A percentile compares a stretch with the other conserved stretches of the same genome.
These are phyloP conservation scores for Pseudorhiza aurosa DNA, from an alignment of 30 jellyfish, hydroid and myxozoan species.

Conservation along the genomic window DNA sequence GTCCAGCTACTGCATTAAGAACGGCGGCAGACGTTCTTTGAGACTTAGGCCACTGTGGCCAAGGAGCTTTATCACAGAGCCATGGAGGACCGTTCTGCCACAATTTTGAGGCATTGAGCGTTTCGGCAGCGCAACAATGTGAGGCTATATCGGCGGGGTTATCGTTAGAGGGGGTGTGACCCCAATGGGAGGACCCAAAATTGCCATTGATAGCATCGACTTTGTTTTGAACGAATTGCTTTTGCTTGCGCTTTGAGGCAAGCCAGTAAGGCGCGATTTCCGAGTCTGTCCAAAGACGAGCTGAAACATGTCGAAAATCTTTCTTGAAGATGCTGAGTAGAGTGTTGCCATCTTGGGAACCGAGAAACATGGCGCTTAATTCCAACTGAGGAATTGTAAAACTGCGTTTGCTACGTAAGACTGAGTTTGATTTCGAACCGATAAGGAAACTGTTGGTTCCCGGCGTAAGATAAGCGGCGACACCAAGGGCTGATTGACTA, in stretches of 20 bases:
- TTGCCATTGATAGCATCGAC: slow-evolving; percentile 11
- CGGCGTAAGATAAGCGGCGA: slow-evolving; percentile 28
- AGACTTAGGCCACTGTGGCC: slow-evolving; percentile 50
- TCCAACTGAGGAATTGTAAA: slow-evolving; percentile 20
- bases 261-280: slow-evolving; percentile 35
- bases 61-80: slow-evolving; percentile 6
- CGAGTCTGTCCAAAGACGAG: slow-evolving; percentile 40
- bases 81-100: slow-evolving; percentile 31
- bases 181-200: slow-evolving; percentile 31
- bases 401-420: slow-evolving; percentile 6
- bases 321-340: not conserved
- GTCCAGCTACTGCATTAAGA: slow-evolving; percentile 25
- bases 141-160: slow-evolving; percentile 23
- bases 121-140: slow-evolving; percentile 18
- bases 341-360: slow-evolving; percentile 14
- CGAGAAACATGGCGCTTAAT: slow-evolving; percentile 32
- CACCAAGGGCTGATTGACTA: slow-evolving; percentile 8
- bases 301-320: slow-evolving; percentile 2
- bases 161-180: slow-evolving; percentile 32
- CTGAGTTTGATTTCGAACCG: slow-evolving; percentile 27
- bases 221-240: slow-evolving; percentile 22
- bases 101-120: slow-evolving; percentile 7
- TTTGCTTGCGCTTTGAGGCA: slow-evolving; percentile 17
- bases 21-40: slow-evolving; percentile 10
- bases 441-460: slow-evolving; percentile 9